Conservation (phyloP, 1,140 invertebrate genomes). For the Wasmannia auropunctata region DNA sequence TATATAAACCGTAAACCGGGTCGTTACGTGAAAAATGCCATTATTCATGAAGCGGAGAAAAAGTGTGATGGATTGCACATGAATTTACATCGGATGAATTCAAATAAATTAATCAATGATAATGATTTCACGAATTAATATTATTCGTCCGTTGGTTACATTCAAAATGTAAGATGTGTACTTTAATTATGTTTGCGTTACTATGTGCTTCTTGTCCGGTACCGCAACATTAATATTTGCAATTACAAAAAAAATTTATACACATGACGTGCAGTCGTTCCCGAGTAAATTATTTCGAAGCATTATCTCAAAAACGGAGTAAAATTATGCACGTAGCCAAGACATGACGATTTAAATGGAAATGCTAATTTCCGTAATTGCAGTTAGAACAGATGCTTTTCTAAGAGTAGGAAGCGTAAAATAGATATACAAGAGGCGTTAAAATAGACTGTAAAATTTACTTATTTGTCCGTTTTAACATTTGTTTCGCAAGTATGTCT, state of each 20-base stretch:
- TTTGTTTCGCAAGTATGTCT: neutral
- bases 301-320: neutral
- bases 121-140: neutral
- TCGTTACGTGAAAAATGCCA: neutral
- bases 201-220: too few species aligned
- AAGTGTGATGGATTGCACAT: neutral
- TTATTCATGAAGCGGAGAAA: neutral
- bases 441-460: neutral
- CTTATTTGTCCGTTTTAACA: neutral
- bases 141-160: neutral
- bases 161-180: neutral
- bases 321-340: neutral
- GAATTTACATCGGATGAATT: neutral
- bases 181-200: neutral
- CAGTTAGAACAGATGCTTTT: neutral
- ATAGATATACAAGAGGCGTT: neutral
- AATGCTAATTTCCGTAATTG: constrained; percentile 11
- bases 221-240: neutral
- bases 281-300: neutral
- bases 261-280: neutral
- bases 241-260: neutral
- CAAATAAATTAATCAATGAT: constrained; percentile 18
- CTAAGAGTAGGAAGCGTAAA: neutral
- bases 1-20: neutral
- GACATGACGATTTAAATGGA: neutral